These are phyloP conservation scores for Ophiothrix spiculata DNA, from an alignment of 35 echinoderm and acorn worm genomes.

Conservation along the genomic window DNA sequence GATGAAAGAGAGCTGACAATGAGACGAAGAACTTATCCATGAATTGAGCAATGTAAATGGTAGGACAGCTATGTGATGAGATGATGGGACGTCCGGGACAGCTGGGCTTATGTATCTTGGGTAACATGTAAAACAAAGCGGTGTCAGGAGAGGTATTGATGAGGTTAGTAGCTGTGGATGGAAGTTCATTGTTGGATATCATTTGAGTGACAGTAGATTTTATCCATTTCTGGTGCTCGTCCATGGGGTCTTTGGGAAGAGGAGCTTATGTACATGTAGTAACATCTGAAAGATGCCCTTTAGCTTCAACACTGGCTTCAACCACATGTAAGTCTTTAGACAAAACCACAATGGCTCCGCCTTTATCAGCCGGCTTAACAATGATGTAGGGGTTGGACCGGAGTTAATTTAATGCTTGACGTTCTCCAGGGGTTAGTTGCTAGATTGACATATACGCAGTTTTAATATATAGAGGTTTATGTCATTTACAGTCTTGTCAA, in stretches of 20 bases:
- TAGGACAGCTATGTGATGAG: conserved; percentile 13
- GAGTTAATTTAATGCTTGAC: neutral
- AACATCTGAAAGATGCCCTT: too few relatives aligned
- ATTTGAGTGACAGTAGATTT: neutral
- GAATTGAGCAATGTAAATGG: conserved; percentile 30
- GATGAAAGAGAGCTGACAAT: neutral
- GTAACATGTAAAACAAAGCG: conserved; percentile 31
- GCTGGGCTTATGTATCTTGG: conserved; percentile 26
- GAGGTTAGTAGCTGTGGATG: neutral
- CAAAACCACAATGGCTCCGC: too few relatives aligned
- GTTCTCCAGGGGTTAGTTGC: neutral
- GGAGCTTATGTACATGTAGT: too few relatives aligned
- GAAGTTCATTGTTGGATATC: neutral
- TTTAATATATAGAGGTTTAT: too few relatives aligned
- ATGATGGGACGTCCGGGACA: conserved; percentile 27
- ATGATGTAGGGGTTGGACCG: neutral
- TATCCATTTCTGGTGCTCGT: neutral
- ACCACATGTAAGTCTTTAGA: too few relatives aligned
- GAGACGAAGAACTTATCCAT: neutral
- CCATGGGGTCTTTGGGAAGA: neutral
- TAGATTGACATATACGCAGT: too few relatives aligned
- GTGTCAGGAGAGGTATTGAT: neutral
- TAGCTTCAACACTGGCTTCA: too few relatives aligned
- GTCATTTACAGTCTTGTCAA: too few relatives aligned
- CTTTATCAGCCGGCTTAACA: too few relatives aligned